Evolutionary conservation across 2,113 vertebrate genomes (phyloP).

Genomic region (Theristicus caerulescens): DNA sequence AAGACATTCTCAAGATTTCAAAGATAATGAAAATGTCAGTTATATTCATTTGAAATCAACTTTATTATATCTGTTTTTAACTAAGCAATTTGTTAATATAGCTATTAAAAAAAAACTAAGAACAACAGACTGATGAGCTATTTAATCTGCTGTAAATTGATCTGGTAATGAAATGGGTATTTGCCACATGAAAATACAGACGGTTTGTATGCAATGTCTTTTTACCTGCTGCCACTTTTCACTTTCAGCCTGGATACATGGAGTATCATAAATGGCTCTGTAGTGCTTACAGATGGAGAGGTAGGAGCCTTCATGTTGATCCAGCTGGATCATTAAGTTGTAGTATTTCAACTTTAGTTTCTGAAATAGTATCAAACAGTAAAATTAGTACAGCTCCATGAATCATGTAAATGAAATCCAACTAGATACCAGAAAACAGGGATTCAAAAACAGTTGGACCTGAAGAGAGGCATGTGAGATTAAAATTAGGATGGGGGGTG

Average conservation of each 20-base stretch:
- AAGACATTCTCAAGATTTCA: neutral
- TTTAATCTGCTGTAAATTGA: neutral
- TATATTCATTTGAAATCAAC: neutral
- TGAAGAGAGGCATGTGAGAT: neutral
- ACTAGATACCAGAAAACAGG: neutral
- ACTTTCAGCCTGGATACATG: conserved; percentile 93
- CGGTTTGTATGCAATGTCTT: neutral
- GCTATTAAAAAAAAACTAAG: neutral
- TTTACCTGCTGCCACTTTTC: conserved; percentile 97
- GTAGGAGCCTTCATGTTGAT: conserved; percentile 97
- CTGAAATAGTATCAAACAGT: conserved; percentile 68
- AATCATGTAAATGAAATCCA: neutral
- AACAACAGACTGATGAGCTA: neutral
- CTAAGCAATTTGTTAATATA: neutral
- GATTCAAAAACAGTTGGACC: neutral
- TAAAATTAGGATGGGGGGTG: neutral
- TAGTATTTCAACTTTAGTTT: conserved; percentile 97
- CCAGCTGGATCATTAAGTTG: conserved; percentile 98
- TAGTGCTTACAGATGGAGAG: conserved; percentile 99
- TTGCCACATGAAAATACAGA: neutral
- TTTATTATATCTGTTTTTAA: neutral
- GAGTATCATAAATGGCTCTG: conserved; percentile 97
- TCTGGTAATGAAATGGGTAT: neutral
- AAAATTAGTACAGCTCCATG: neutral
- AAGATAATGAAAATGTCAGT: neutral